A percentile compares a stretch with the other conserved stretches of the same genome.
Conservation (phyloP, 2,113 vertebrate species). For the Thamnaconus septentrionalis region DNA sequence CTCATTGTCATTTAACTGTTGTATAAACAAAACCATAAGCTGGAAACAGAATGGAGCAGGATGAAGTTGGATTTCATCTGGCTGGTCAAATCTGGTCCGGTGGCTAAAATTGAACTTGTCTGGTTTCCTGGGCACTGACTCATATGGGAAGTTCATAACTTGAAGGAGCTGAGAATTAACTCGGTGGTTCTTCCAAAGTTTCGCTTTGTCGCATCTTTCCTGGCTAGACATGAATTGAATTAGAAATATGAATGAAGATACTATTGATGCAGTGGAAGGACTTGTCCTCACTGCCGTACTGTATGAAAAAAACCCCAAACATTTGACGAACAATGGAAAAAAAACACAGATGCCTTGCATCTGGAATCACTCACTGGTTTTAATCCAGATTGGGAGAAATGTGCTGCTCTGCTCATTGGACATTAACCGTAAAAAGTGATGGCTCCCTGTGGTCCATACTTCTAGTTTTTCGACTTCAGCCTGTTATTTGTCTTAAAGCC, state of each 20-base stretch:
- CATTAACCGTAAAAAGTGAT: conserved; percentile 40
- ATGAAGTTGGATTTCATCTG: too few relatives aligned
- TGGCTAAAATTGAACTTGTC: too few relatives aligned
- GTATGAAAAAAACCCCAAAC: not conserved
- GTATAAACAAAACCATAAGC: too few relatives aligned
- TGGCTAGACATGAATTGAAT: too few relatives aligned
- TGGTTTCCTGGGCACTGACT: too few relatives aligned
- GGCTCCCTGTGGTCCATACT: conserved; percentile 24
- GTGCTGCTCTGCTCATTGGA: conserved; percentile 45
- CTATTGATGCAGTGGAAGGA: not conserved
- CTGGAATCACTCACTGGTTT: conserved; percentile 49
- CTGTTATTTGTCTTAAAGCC: conserved; percentile 53
- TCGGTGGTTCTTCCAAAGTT: too few relatives aligned
- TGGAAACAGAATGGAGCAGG: too few relatives aligned
- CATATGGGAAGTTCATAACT: too few relatives aligned
- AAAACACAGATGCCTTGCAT: conserved; percentile 39
- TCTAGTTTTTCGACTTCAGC: conserved; percentile 28
- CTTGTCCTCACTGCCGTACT: not conserved
- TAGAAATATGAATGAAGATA: not conserved
- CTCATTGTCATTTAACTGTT: too few relatives aligned
- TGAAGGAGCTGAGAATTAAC: too few relatives aligned
- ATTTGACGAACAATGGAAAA: not conserved
- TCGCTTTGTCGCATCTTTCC: too few relatives aligned
- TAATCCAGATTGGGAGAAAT: conserved; percentile 9
- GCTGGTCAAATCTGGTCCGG: too few relatives aligned